A percentile compares a stretch with the other conserved stretches of the same genome.
phyloP scores from a whole-genome alignment of 2,797 vertebrate genomes.

The Myotis findleyi region DNA sequence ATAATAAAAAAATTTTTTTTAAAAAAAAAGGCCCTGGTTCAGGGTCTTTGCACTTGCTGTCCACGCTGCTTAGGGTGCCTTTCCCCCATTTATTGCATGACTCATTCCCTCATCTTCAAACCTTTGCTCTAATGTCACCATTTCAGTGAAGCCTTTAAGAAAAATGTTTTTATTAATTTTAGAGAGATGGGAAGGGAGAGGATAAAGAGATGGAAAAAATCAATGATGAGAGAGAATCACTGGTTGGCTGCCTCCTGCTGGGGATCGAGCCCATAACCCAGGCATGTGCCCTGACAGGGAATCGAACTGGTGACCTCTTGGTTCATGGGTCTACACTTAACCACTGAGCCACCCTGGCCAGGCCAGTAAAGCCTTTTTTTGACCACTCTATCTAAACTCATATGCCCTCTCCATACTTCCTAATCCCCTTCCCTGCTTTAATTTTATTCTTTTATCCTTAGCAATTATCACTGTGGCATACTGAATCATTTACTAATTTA shows the following conservation, averaged over 20 bases:
- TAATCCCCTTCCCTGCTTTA: not conserved
- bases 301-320: too few species aligned
- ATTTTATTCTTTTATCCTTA: slow-evolving; percentile 47
- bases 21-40: not conserved
- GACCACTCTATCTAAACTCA: not conserved
- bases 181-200: too few species aligned
- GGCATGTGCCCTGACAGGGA: too few species aligned
- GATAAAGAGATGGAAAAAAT: too few species aligned
- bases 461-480: not conserved
- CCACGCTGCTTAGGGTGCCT: not conserved
- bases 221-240: too few species aligned
- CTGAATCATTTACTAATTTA: slow-evolving; percentile 25
- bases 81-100: not conserved
- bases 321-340: too few species aligned
- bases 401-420: not conserved
- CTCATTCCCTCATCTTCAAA: not conserved
- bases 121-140: not conserved
- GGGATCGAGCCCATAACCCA: too few species aligned
- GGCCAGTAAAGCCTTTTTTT: too few species aligned
- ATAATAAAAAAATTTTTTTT: too few species aligned
- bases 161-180: too few species aligned
- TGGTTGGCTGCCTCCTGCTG: too few species aligned
- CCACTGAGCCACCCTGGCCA: too few species aligned
- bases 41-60: not conserved
- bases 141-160: not conserved